Evolutionary conservation across 2,797 vertebrate genomes (phyloP), one percentile per base, ranked within the genome.

Genomic region (Loriculus beryllinus): DNA sequence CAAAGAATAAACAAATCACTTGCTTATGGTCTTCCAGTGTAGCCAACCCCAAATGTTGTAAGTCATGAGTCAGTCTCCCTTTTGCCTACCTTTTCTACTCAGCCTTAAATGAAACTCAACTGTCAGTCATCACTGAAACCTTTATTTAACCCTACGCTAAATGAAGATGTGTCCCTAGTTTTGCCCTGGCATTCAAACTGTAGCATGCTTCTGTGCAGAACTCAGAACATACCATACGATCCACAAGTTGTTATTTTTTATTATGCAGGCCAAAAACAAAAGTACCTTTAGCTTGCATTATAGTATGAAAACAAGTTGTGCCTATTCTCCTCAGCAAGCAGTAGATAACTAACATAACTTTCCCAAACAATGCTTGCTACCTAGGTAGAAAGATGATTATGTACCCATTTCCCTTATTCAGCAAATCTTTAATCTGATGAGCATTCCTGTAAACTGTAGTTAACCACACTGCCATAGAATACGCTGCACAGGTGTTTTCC

Each of bases 401-500:
- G 29, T 8, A 40, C 23, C 70, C 29, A 42, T 54, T 89, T 59
- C 45, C 86, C 88, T 92, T 68, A 79, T 63, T 93, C 93, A 93
- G 86, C 88, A 90, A 51, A 85, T 54, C 51, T 71, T 47, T 87
- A 87, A 87, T 95, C 82, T 94, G 92, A 84, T 80, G 79, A 96
- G 91, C 92, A 88, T 94, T 94, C 91, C 90, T 57, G 88, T 95
- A 94, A 96, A 86, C 85, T 77, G 80, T 6, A 87, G 40, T 17
- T 63, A 92, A 81, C 90, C 82, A 59, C 82, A 84, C 33, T 23
- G 85, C 65, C 78, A 84, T 16, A 78, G 23, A 75, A 68, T 26
- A 22, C 0, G 1, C 62, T 65, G 83, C 47, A 76, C 94, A 94
- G 93, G 94, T 91, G 70, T 37, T 94, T 95, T 87, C 86, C 91